Conservation (phyloP, 2,113 vertebrate species). For the Tetrax tetrax region DNA sequence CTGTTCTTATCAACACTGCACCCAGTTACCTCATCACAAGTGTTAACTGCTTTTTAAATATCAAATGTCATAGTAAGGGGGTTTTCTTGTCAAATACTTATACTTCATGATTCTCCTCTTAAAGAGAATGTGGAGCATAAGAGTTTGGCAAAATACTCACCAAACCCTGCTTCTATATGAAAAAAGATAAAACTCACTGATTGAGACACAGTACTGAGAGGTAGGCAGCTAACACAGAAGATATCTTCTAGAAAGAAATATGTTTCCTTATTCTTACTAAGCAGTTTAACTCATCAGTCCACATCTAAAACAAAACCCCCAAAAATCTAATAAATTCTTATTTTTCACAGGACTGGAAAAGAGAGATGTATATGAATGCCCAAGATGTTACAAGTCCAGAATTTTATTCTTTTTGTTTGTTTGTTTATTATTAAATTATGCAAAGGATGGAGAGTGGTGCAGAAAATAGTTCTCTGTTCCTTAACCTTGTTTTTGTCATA, state of each 20-base stretch:
- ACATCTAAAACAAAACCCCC: not conserved
- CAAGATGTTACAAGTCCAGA: not conserved
- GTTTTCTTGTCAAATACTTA: not conserved
- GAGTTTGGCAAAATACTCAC: not conserved
- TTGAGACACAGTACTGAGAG: not conserved
- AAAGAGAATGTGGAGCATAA: not conserved
- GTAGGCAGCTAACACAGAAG: not conserved
- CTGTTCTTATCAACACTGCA: not conserved
- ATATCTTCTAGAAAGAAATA: not conserved
- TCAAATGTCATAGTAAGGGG: not conserved
- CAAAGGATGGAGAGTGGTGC: not conserved
- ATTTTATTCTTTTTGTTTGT: not conserved
- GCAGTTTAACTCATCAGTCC: not conserved
- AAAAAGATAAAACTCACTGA: not conserved
- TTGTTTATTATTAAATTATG: not conserved
- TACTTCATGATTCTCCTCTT: not conserved
- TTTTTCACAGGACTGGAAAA: not conserved
- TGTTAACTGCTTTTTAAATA: not conserved
- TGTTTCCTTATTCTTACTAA: not conserved
- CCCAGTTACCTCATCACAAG: not conserved
- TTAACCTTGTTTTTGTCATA: not conserved
- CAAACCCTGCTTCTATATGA: too few species aligned
- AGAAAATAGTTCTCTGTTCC: not conserved
- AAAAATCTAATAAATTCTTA: not conserved
- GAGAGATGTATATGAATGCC: not conserved